Evolutionary conservation across 2,113 vertebrate genomes (phyloP).

Genomic region (Phaethon lepturus): DNA sequence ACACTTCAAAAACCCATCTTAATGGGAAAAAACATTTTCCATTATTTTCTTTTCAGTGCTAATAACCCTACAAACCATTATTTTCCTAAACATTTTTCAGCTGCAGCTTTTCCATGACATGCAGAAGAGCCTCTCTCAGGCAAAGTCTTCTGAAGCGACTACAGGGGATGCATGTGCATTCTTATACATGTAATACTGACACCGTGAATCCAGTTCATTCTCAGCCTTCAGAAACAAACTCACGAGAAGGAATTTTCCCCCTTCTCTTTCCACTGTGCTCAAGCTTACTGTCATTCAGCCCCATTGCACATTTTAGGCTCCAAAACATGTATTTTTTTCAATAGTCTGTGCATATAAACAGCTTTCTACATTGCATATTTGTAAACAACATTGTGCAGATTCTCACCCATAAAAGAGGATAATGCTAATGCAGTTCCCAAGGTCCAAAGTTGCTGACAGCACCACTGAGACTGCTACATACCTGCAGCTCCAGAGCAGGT

Average conservation of each 20-base stretch:
- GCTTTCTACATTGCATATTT: not conserved
- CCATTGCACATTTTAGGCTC: not conserved
- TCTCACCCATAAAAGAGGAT: not conserved
- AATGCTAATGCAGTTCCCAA: not conserved
- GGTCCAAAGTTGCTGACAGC: not conserved
- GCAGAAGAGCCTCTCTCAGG: not conserved
- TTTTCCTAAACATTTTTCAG: not conserved
- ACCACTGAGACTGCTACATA: not conserved
- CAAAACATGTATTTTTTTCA: not conserved
- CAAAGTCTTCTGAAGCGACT: not conserved
- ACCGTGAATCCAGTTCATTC: not conserved
- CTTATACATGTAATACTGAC: not conserved
- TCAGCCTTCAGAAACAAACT: not conserved
- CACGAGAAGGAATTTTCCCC: not conserved
- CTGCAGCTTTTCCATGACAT: not conserved
- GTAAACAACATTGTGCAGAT: not conserved
- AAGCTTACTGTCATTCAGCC: not conserved
- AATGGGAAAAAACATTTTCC: not conserved
- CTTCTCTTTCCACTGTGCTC: not conserved
- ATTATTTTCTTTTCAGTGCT: not conserved
- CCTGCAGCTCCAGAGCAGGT: not conserved
- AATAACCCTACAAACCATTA: not conserved
- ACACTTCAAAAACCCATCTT: not conserved
- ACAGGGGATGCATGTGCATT: not conserved
- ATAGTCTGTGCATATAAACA: not conserved